Evolutionary conservation across 2,888 invertebrate genomes (phyloP), one percentile per base, ranked within the genome.

Genomic region (Ormyrus nitidulus): DNA sequence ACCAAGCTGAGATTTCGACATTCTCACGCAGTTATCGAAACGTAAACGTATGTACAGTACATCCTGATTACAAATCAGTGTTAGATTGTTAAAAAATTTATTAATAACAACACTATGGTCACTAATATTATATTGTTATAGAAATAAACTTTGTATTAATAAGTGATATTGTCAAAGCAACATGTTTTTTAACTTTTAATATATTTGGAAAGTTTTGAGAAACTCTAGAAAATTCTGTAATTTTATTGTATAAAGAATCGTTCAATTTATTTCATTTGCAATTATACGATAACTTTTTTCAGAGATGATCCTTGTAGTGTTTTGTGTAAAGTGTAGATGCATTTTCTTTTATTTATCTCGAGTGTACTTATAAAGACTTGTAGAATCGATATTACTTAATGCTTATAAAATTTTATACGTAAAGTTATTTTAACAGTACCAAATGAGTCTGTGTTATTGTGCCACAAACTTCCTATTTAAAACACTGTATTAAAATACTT

Each of bases 41-140:
- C 76, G 85, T 66, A 75, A 75, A 80, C 78, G 82, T 70, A 86
- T 88, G 89, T 89, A 90, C 87, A 87, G 88, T 87, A 86, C 88
- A 88, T 85, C 84, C 87, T 88, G 86, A 88, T 89, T 86, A 82
- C 83, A 83, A 88, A 88, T 87, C 87, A 86, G 86, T 85, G 85
- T 86, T 89, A 87, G 85, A 86, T 89, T 88, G 87, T 87, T 89
- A 86, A 86, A 85, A 84, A 86, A 85, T 84, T 83, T 85, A 84
- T 84, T 85, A 82, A 74, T 81, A 79, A 72, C 77, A 64, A 75
- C 34, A 34, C 66, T 85, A 86, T 84, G 84, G 83, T 87, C 84
- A 84, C 84, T 85, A 83, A 81, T 84, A 84, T 84, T 83, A 83
- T 84, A 85, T 86, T 87, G 86, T 88, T 88, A 87, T 85, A 85